These are phyloP conservation scores for Coleophora deauratella DNA, from an alignment of 2,888 invertebrate genomes.

Conservation along the genomic window DNA sequence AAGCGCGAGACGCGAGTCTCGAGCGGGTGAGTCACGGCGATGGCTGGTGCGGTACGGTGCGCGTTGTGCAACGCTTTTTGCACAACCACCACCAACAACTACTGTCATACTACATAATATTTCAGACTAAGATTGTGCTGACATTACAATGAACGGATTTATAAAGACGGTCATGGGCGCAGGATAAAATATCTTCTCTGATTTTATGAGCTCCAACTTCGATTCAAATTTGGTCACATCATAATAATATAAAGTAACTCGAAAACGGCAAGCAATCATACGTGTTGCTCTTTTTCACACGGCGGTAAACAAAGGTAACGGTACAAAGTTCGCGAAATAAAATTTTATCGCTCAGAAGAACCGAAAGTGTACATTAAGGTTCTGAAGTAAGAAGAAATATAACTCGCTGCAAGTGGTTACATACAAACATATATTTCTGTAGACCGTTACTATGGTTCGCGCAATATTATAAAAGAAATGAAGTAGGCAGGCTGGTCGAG, in stretches of 20 bases:
- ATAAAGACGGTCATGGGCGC: constrained; percentile 26
- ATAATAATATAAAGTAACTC: not conserved
- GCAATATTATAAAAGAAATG: too few relatives aligned
- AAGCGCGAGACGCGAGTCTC: constrained; percentile 27
- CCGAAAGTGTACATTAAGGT: constrained; percentile 5
- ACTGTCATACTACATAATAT: constrained; percentile 36
- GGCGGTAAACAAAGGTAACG: constrained; percentile 16
- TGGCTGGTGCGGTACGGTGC: constrained; percentile 12
- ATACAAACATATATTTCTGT: not conserved
- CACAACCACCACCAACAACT: constrained; percentile 47
- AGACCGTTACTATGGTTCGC: too few relatives aligned
- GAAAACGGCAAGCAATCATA: constrained; percentile 16
- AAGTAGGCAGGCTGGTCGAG: not conserved
- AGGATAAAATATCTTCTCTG: constrained; percentile 13
- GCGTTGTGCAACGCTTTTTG: constrained; percentile 51
- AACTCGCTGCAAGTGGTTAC: too few relatives aligned
- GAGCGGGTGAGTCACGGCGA: constrained; percentile 46
- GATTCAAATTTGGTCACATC: constrained; percentile 1
- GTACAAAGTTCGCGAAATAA: constrained; percentile 16
- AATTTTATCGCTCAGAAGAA: constrained; percentile 4
- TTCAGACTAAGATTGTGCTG: constrained; percentile 21
- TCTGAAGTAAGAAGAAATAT: not conserved
- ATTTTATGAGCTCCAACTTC: not conserved
- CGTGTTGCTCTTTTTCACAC: constrained; percentile 4
- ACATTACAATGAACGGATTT: constrained; percentile 22